Conservation (phyloP, 2,797 vertebrate species). For the Nasua narica region DNA sequence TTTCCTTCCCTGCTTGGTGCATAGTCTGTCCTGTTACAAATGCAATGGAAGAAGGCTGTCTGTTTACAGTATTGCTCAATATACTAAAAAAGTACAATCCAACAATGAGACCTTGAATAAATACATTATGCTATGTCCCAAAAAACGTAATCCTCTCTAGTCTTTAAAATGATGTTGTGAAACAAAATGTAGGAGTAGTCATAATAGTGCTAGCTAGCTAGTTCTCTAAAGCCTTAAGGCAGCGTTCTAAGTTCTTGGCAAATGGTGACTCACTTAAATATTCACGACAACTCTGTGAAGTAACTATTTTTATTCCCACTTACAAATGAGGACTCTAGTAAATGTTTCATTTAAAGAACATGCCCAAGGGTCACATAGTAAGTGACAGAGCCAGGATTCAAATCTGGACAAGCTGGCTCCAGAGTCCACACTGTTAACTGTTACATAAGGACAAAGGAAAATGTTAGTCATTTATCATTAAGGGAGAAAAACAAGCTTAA, state of each 20-base stretch:
- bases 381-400: not conserved
- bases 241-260: not conserved
- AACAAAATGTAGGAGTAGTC: not conserved
- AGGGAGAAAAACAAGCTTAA: not conserved
- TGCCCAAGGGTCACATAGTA: not conserved
- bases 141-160: not conserved
- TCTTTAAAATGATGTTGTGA: constrained; percentile 3
- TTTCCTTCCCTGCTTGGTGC: not conserved
- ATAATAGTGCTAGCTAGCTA: not conserved
- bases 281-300: constrained; percentile 1
- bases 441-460: constrained; percentile 2
- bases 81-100: not conserved
- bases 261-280: not conserved
- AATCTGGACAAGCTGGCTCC: not conserved
- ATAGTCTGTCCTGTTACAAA: not conserved
- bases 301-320: not conserved
- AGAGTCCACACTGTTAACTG: not conserved
- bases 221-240: not conserved
- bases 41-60: not conserved
- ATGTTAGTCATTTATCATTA: constrained; percentile 41
- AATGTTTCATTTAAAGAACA: not conserved
- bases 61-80: not conserved
- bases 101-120: not conserved
- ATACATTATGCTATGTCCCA: not conserved
- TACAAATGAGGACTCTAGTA: constrained; percentile 1